These are phyloP conservation scores for Syngnathus scovelli DNA, from an alignment of 2,113 vertebrate species.

Conservation along the genomic window DNA sequence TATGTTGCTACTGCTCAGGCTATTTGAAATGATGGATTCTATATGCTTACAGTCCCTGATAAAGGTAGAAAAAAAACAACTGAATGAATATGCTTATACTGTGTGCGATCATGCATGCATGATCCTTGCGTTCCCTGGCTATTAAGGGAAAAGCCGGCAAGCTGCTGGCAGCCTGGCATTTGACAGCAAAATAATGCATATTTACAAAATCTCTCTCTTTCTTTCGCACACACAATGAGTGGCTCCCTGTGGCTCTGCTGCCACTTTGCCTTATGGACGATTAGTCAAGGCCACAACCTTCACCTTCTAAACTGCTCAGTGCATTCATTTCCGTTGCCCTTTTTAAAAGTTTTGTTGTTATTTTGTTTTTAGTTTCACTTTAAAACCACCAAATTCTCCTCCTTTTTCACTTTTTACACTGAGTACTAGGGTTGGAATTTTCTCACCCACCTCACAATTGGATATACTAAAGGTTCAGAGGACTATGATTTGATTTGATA, in stretches of 20 bases:
- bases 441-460: too few relatives aligned
- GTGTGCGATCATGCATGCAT: conserved; percentile 18
- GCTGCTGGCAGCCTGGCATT: conserved; percentile 52
- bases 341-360: conserved; percentile 21
- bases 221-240: not conserved
- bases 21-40: not conserved
- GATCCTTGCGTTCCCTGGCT: conserved; percentile 46
- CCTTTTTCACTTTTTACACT: not conserved
- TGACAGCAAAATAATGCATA: conserved; percentile 63
- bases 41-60: not conserved
- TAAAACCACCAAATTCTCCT: not conserved
- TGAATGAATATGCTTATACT: conserved; percentile 7
- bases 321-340: conserved; percentile 19
- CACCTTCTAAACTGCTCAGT: conserved; percentile 47
- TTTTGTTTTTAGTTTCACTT: not conserved
- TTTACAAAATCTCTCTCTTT: conserved; percentile 47
- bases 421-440: not conserved
- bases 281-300: conserved; percentile 64
- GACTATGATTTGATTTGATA: too few relatives aligned
- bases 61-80: not conserved
- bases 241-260: conserved; percentile 43
- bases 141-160: conserved; percentile 50
- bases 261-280: conserved; percentile 54
- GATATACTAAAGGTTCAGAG: too few relatives aligned
- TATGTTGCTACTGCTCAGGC: not conserved